Conservation (phyloP, 2,113 vertebrate species). For the Pithys albifrons region DNA sequence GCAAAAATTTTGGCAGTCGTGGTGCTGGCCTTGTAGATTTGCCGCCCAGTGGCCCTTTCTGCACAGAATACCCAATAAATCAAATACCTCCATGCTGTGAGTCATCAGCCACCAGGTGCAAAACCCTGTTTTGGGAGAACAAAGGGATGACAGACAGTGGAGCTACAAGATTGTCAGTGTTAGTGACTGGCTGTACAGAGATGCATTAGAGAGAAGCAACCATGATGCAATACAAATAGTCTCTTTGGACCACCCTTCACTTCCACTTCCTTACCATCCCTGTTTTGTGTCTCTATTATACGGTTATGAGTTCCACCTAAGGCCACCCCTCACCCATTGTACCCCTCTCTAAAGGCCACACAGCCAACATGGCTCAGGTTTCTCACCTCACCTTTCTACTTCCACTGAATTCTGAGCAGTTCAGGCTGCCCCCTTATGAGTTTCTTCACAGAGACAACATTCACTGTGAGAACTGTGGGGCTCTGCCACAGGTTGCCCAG, state of each 20-base stretch:
- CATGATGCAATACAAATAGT: neutral
- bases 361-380: accelerated
- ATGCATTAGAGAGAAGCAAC: neutral
- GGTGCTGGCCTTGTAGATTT: neutral
- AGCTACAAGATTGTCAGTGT: neutral
- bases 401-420: neutral
- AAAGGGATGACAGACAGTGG: neutral
- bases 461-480: neutral
- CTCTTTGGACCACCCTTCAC: neutral
- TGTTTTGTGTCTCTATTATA: neutral
- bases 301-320: neutral
- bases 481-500: too few relatives aligned
- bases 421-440: neutral
- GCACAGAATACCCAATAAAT: neutral
- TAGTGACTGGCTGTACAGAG: neutral
- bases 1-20: neutral
- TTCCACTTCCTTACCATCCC: neutral
- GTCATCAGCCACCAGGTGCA: accelerated
- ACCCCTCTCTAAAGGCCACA: accelerated
- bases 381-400: neutral
- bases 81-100: neutral
- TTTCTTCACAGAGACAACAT: neutral
- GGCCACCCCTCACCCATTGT: neutral
- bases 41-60: neutral
- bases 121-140: neutral